Percentiles rank a stretch among this genome's conserved stretches.
phyloP scores from a whole-genome alignment of 2,888 invertebrate species.

The Cylloceria caligata region DNA sequence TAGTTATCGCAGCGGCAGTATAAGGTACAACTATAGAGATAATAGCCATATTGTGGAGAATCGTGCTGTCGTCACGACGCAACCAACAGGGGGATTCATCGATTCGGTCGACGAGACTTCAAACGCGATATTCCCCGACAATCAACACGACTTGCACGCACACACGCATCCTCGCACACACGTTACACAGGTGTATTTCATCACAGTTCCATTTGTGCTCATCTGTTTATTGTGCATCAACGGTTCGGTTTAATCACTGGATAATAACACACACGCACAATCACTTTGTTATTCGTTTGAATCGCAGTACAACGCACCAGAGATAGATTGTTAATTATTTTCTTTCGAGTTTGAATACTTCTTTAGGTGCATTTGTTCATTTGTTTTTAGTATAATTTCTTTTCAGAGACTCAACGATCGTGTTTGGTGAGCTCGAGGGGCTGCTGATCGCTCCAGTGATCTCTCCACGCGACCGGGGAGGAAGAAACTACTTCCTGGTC shows the following conservation, averaged over 20 bases:
- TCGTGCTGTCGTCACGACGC: conserved; percentile 1
- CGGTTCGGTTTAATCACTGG: conserved; percentile 28
- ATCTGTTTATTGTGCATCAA: conserved; percentile 30
- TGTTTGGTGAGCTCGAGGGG: conserved; percentile 91
- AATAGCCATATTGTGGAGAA: conserved; percentile 48
- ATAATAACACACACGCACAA: neutral
- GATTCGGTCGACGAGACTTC: conserved; percentile 13
- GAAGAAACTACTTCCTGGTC: conserved; percentile 87
- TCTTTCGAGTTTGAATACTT: conserved; percentile 1
- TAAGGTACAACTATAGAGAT: conserved; percentile 37
- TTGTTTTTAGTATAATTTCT: neutral
- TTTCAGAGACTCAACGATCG: conserved; percentile 86
- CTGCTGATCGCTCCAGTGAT: conserved; percentile 85
- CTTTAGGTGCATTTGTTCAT: conserved; percentile 31
- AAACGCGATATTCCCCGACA: conserved; percentile 9
- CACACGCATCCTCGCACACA: conserved; percentile 13
- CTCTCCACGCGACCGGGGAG: conserved; percentile 81
- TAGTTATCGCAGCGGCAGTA: conserved; percentile 60
- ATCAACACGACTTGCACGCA: conserved; percentile 19
- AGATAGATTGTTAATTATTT: conserved; percentile 4
- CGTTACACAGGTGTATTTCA: conserved; percentile 24
- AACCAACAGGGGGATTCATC: conserved; percentile 2
- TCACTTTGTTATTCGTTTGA: conserved; percentile 7
- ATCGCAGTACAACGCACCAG: conserved; percentile 10
- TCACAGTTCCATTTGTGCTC: conserved; percentile 39